phyloP scores from a whole-genome alignment of 2,113 vertebrate genomes.

The Plecturocebus donacophilus region DNA sequence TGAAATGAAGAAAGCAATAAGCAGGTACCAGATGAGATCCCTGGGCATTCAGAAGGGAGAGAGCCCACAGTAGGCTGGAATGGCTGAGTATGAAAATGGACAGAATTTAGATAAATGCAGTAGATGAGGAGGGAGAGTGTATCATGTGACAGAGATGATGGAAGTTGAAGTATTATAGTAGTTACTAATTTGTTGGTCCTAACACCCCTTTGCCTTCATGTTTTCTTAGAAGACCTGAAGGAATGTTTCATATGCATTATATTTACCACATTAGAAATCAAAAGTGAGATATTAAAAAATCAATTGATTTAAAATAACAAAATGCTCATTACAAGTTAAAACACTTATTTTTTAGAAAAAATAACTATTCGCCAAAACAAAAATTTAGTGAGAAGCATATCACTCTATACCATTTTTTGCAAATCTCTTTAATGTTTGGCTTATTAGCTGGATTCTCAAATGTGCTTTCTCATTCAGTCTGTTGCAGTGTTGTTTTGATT shows the following conservation, averaged over 20 bases:
- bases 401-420: background rate
- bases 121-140: no score
- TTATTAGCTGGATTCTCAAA: background rate
- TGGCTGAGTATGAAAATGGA: background rate
- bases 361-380: background rate
- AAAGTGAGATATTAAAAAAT: background rate
- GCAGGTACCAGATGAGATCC: background rate
- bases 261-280: background rate
- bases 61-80: background rate
- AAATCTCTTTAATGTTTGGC: background rate
- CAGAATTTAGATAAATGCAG: background rate
- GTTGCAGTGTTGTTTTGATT: background rate
- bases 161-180: background rate
- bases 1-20: background rate
- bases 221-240: background rate
- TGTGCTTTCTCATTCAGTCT: background rate
- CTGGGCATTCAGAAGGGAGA: background rate
- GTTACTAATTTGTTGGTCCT: background rate
- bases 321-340: background rate
- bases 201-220: background rate
- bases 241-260: background rate
- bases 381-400: background rate
- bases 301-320: background rate
- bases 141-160: background rate
- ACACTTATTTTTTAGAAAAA: slow-evolving; percentile 3